Percentiles rank a stretch among this genome's conserved stretches.
Evolutionary conservation across 2,113 vertebrate species (phyloP).

Genomic region (Oreochromis spilurus): DNA sequence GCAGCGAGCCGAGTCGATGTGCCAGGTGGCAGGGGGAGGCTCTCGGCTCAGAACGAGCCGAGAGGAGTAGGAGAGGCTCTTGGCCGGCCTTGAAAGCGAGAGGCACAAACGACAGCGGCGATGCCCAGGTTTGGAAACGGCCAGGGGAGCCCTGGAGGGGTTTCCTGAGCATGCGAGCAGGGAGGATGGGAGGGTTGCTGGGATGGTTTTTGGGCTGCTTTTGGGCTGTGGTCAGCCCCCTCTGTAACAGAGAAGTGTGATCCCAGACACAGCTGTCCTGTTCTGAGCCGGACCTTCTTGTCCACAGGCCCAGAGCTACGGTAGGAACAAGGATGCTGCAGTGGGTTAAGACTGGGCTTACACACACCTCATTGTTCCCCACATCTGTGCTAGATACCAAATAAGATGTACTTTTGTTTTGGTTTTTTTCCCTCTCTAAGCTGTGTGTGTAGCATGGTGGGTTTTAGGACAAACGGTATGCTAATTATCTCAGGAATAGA

Average conservation of each 20-base stretch:
- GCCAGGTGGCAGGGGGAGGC: slow-evolving; percentile 66
- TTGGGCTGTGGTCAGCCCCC: slow-evolving; percentile 37
- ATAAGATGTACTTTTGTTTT: slow-evolving; percentile 40
- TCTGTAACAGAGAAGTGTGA: slow-evolving; percentile 69
- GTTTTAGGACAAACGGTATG: slow-evolving; percentile 60
- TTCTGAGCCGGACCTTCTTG: slow-evolving; percentile 50
- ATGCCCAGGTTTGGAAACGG: slow-evolving; percentile 61
- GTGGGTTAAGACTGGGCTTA: slow-evolving; percentile 37
- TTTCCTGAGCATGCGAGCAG: slow-evolving; percentile 54
- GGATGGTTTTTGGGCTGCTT: slow-evolving; percentile 19
- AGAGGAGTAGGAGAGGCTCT: slow-evolving; percentile 58
- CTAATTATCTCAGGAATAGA: slow-evolving; percentile 59
- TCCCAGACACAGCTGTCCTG: slow-evolving; percentile 55
- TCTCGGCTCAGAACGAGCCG: slow-evolving; percentile 56
- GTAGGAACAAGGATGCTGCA: slow-evolving; percentile 10
- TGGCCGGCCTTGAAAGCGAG: slow-evolving; percentile 71
- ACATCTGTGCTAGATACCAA: slow-evolving; percentile 5
- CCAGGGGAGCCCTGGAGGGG: slow-evolving; percentile 61
- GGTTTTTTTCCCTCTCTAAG: neutral
- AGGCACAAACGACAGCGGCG: slow-evolving; percentile 52
- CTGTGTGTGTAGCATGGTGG: slow-evolving; percentile 40
- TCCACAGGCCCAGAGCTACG: slow-evolving; percentile 26
- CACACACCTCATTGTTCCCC: slow-evolving; percentile 37
- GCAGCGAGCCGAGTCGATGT: slow-evolving; percentile 41
- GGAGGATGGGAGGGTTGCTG: slow-evolving; percentile 13